Evolutionary conservation across 2,797 vertebrate species (phyloP), one percentile per base, ranked within the genome.

Genomic region (Danio tinwini): DNA sequence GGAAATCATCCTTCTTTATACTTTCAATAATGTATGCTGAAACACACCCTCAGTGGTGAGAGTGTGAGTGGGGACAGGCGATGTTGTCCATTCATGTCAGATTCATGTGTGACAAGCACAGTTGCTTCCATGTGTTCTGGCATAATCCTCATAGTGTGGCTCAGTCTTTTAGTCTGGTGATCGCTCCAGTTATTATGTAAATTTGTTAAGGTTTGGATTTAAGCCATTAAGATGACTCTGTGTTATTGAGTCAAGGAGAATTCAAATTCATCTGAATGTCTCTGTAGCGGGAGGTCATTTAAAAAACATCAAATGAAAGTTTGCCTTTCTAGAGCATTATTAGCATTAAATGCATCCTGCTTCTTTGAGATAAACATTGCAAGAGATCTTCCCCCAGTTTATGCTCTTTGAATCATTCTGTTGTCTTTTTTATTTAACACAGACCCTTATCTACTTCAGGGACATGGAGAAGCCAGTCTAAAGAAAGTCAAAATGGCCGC

Each of bases 401-500:
- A 77, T 5, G n/a, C n/a, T 55, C 50, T 50, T 16, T 74, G 11
- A 73, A 21, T 37, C 64, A 14, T 42, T 52, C 17, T n/a, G 40
- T 52, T 70, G 8, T 21, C 76, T 50, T 55, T 7, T 52, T 75
- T 7, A 2, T 52, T n/a, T 1, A 64, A 55, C 6, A 62, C 75
- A 45, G 74, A 12, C 68, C 19, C 61, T 56, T 59, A 61, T 77
- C 73, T 74, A 76, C 80, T 53, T n/a, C 50, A 13, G 6, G 68
- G 39, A 67, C 12, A 72, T 47, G 37, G 78, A 77, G 21, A 37
- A 58, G 73, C 21, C 50, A 58, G 50, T 63, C 6, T 17, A 47
- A 52, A 55, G 45, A 64, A 65, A 74, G 62, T n/a, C 69, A 81
- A 85, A 86, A 84, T 81, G 74, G 63, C 70, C 2, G 59, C 64